phyloP scores from a whole-genome alignment of 2,888 invertebrate genomes.

The Melitaea athalia region DNA sequence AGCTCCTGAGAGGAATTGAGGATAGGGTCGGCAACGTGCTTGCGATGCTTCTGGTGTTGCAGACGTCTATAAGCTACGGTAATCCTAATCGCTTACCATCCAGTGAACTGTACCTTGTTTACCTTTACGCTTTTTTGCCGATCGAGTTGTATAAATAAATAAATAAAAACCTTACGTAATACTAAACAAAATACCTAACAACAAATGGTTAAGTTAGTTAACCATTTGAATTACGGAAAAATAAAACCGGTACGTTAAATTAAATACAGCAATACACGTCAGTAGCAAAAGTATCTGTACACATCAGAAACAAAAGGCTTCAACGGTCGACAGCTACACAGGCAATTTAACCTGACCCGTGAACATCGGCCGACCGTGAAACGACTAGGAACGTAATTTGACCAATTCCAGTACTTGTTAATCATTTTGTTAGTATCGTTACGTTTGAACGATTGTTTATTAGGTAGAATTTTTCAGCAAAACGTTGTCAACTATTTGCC shows the following conservation, averaged over 20 bases:
- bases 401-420: slow-evolving; percentile 10
- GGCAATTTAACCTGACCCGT: not conserved
- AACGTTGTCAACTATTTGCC: not conserved
- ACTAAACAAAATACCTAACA: not conserved
- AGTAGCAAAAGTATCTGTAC: slow-evolving; percentile 8
- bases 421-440: slow-evolving; percentile 5
- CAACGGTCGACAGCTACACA: not conserved
- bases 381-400: slow-evolving; percentile 3
- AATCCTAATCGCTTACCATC: no score
- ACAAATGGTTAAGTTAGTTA: no score
- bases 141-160: no score
- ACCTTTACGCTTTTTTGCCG: no score
- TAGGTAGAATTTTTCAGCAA: not conserved
- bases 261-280: slow-evolving; percentile 2
- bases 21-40: no score
- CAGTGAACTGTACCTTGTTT: no score
- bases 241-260: not conserved
- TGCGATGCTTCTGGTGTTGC: no score
- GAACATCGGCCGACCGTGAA: slow-evolving; percentile 2
- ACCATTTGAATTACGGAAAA: not conserved
- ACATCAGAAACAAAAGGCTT: slow-evolving; percentile 9
- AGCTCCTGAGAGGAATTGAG: no score
- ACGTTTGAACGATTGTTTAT: not conserved
- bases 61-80: no score
- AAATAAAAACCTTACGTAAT: no score